Conservation (phyloP, 2,113 vertebrate species). For the Neoarius graeffei region DNA sequence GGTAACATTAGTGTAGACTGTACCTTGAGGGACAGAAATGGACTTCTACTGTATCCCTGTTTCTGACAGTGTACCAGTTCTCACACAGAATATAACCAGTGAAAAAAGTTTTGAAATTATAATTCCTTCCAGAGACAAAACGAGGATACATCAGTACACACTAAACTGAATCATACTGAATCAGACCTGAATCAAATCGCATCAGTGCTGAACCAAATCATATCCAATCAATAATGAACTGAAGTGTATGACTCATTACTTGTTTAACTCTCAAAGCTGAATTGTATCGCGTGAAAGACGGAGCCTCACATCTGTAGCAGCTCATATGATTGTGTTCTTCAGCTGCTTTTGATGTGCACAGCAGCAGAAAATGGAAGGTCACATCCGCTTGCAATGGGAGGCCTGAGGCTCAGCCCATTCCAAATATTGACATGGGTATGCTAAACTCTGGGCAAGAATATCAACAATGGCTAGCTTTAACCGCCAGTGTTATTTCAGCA, state of each 20-base stretch:
- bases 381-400: constrained; percentile 47
- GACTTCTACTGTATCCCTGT: no score
- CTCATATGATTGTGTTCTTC: constrained; percentile 36
- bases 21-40: no score
- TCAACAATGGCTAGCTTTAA: constrained; percentile 49
- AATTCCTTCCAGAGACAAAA: neutral
- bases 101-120: neutral
- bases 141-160: neutral
- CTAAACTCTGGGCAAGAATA: constrained; percentile 52
- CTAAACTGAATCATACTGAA: neutral
- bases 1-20: no score
- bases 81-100: neutral
- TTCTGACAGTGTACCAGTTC: neutral
- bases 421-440: constrained; percentile 55
- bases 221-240: neutral
- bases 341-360: constrained; percentile 41
- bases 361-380: constrained; percentile 53
- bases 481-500: constrained; percentile 56
- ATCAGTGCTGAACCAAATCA: neutral
- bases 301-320: neutral
- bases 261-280: neutral
- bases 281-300: neutral
- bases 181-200: neutral
- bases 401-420: constrained; percentile 38
- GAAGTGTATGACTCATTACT: neutral